Evolutionary conservation across 2,888 invertebrate genomes (phyloP).

Genomic region (Meganola albula): DNA sequence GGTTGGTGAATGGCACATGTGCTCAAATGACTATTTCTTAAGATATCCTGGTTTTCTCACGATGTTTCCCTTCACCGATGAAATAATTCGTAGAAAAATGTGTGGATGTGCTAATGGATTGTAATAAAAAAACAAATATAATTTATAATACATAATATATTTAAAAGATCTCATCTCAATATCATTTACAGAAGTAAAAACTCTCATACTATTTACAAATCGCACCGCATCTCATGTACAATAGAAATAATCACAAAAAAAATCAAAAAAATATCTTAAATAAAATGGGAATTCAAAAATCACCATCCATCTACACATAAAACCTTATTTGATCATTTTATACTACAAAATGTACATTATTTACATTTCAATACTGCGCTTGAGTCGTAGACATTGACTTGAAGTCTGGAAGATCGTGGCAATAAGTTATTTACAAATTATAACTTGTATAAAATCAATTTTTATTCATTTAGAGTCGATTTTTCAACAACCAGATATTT

Average conservation of each 20-base stretch:
- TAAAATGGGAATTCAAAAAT: slow-evolving; percentile 40
- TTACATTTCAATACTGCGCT: slow-evolving; percentile 34
- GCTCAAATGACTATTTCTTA: too few species aligned
- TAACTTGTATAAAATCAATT: too few species aligned
- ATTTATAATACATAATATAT: slow-evolving; percentile 56
- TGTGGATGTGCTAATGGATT: too few species aligned
- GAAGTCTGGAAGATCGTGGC: too few species aligned
- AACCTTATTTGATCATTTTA: slow-evolving; percentile 32
- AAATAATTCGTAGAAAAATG: too few species aligned
- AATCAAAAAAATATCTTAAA: slow-evolving; percentile 44
- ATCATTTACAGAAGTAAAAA: slow-evolving; percentile 59
- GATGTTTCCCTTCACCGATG: too few species aligned
- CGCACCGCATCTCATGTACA: slow-evolving; percentile 53
- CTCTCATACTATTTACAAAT: slow-evolving; percentile 56
- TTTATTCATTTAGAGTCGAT: too few species aligned
- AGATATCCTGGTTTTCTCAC: too few species aligned
- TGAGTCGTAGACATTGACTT: slow-evolving; percentile 18
- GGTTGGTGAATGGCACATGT: too few species aligned
- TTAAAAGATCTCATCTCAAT: slow-evolving; percentile 68
- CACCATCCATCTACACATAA: slow-evolving; percentile 33
- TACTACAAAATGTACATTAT: slow-evolving; percentile 33
- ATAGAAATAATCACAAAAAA: slow-evolving; percentile 35
- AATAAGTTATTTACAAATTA: too few species aligned
- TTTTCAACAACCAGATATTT: too few species aligned
- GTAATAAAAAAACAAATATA: slow-evolving; percentile 36